phyloP scores from a whole-genome alignment of 2,888 invertebrate species.

The Arctia plantaginis region DNA sequence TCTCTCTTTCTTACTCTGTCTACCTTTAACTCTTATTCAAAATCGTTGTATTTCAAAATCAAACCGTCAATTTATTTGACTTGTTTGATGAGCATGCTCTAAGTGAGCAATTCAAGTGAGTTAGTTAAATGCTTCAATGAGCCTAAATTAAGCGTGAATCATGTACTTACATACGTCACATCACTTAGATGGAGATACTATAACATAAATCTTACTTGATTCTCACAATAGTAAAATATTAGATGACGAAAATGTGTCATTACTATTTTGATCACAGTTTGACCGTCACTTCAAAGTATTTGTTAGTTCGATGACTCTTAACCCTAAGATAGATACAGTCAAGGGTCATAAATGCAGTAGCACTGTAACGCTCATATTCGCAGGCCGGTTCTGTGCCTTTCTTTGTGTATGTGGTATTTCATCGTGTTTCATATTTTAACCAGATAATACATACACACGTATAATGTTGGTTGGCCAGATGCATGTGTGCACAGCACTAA shows the following conservation, averaged over 20 bases:
- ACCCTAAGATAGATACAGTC: too few relatives aligned
- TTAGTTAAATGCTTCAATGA: conserved; percentile 57
- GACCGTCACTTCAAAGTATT: background rate
- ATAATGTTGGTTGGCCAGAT: too few relatives aligned
- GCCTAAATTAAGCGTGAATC: conserved; percentile 39
- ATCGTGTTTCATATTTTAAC: too few relatives aligned
- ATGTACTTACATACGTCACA: conserved; percentile 1
- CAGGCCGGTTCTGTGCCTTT: too few relatives aligned
- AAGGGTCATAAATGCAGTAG: too few relatives aligned
- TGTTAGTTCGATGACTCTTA: too few relatives aligned
- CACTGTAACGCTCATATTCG: too few relatives aligned
- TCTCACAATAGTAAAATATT: background rate
- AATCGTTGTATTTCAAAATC: background rate
- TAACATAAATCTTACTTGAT: background rate
- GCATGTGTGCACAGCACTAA: too few relatives aligned
- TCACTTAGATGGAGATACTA: conserved; percentile 1
- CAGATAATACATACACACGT: too few relatives aligned
- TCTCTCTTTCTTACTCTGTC: background rate
- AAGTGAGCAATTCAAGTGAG: conserved; percentile 44
- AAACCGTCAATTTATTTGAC: background rate
- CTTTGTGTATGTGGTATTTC: too few relatives aligned
- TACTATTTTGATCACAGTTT: background rate
- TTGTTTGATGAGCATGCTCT: conserved; percentile 5
- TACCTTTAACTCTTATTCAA: too few relatives aligned
- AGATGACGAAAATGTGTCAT: background rate